Conservation (phyloP, 1,140 invertebrate genomes). For the Orchestia grillus region DNA sequence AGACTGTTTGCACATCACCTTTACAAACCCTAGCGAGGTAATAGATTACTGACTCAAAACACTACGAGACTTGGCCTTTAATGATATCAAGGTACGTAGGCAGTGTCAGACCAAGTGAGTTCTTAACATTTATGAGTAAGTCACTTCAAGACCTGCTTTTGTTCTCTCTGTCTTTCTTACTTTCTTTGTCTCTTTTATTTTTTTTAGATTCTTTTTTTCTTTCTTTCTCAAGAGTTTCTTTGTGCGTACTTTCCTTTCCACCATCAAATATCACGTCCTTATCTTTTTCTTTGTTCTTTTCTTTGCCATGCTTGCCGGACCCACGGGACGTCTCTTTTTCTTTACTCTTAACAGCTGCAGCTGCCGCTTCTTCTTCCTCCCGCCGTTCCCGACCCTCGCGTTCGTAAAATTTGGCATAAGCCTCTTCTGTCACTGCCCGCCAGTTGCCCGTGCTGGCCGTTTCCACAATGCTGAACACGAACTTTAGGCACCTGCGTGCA, state of each 20-base stretch:
- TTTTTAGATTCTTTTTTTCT: conserved; percentile 26
- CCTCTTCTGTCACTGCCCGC: conserved; percentile 60
- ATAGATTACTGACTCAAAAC: background rate
- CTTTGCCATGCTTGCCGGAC: background rate
- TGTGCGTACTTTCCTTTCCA: conserved; percentile 13
- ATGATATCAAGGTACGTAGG: background rate
- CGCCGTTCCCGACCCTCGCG: conserved; percentile 61
- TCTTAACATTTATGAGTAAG: background rate
- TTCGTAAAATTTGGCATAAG: conserved; percentile 67
- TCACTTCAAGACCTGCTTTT: conserved; percentile 14
- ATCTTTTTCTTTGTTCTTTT: conserved; percentile 61
- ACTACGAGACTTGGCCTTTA: background rate
- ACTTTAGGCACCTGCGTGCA: conserved; percentile 64
- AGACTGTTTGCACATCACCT: background rate
- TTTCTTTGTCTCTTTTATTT: conserved; percentile 23
- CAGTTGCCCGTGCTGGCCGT: conserved; percentile 66
- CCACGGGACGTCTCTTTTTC: background rate
- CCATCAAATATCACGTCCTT: conserved; percentile 57
- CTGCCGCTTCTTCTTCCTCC: conserved; percentile 59
- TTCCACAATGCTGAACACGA: conserved; percentile 67
- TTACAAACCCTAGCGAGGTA: background rate
- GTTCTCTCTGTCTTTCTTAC: background rate
- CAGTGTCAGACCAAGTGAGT: background rate
- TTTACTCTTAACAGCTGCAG: conserved; percentile 17
- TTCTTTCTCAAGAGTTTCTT: conserved; percentile 34